Conservation (phyloP, 2,797 vertebrate genomes). For the Acrossocheilus fasciatus region DNA sequence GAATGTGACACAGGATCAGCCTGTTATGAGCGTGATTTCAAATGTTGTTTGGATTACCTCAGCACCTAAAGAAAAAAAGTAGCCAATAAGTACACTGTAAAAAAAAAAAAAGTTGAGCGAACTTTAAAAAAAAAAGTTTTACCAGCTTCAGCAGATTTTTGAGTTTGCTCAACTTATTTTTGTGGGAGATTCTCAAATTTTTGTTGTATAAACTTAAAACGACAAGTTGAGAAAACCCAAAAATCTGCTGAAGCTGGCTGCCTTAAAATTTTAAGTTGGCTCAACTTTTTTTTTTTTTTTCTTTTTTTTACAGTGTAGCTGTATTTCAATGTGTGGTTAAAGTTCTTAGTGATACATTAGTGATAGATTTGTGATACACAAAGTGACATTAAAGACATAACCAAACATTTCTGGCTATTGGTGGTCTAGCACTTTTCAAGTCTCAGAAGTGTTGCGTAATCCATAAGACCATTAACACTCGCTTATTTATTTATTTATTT, state of each 20-base stretch:
- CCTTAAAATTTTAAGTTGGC: too few relatives aligned
- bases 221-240: too few relatives aligned
- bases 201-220: too few relatives aligned
- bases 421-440: not conserved
- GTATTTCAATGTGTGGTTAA: not conserved
- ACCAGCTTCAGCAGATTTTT: too few relatives aligned
- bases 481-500: not conserved
- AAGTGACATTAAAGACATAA: not conserved
- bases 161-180: too few relatives aligned
- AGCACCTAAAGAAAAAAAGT: not conserved
- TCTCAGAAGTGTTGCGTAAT: not conserved
- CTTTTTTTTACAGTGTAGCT: too few relatives aligned
- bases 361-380: not conserved
- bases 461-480: not conserved
- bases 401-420: not conserved
- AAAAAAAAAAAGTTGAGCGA: too few relatives aligned
- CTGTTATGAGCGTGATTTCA: not conserved
- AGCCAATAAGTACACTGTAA: too few relatives aligned
- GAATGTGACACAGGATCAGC: not conserved
- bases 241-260: too few relatives aligned
- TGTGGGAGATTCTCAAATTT: too few relatives aligned
- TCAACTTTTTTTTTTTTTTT: too few relatives aligned
- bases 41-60: not conserved
- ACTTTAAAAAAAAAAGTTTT: too few relatives aligned
- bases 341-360: not conserved